Evolutionary conservation across 2,888 invertebrate genomes (phyloP).

Genomic region (Disparrhopalites patrizii): DNA sequence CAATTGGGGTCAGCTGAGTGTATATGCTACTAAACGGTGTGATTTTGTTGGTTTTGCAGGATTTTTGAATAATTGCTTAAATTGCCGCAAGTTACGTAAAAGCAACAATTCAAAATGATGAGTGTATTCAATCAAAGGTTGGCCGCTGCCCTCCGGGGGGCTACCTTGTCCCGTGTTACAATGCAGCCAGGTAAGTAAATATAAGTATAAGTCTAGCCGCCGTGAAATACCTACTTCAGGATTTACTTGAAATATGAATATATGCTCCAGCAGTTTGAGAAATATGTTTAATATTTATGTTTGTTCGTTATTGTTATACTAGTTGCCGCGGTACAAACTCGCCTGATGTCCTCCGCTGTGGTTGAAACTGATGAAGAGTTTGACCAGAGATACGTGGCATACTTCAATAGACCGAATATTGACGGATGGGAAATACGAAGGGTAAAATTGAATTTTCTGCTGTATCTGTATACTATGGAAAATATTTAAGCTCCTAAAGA

Average conservation of each 20-base stretch:
- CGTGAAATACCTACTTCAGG: too few relatives aligned
- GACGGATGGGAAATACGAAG: conserved; percentile 94
- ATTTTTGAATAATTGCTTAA: neutral
- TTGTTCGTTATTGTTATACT: neutral
- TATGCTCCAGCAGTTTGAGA: too few relatives aligned
- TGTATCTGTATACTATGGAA: neutral
- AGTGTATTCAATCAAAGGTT: conserved; percentile 37
- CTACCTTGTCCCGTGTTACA: conserved; percentile 20
- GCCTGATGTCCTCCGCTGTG: conserved; percentile 19
- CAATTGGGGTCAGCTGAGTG: too few relatives aligned
- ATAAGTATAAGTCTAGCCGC: too few relatives aligned
- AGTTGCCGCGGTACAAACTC: neutral
- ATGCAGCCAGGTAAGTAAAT: conserved; percentile 9
- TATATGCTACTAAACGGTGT: neutral
- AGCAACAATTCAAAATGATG: conserved; percentile 35
- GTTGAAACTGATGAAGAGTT: conserved; percentile 78
- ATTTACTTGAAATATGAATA: too few relatives aligned
- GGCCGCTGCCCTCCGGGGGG: conserved; percentile 31
- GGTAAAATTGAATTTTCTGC: conserved; percentile 49
- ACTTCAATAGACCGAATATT: conserved; percentile 79
- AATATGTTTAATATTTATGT: too few relatives aligned
- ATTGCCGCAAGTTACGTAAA: neutral
- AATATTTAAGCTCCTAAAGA: neutral
- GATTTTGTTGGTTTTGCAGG: neutral
- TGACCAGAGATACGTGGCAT: conserved; percentile 75